Evolutionary conservation across 1,140 invertebrate species (phyloP), one percentile per base, ranked within the genome.

Genomic region (Drosophila santomea): DNA sequence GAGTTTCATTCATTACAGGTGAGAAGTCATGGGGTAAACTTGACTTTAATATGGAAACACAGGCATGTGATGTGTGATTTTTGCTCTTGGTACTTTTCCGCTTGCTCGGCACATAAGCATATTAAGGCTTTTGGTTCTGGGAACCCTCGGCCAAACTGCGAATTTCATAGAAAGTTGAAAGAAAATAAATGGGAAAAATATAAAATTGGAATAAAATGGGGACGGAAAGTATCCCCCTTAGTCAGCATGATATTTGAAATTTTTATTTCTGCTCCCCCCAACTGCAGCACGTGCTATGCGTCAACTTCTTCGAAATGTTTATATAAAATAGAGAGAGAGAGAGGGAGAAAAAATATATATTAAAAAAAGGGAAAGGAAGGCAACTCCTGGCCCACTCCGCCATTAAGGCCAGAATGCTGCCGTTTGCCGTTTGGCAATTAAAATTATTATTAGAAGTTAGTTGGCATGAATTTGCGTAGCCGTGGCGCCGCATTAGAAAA

Each of bases 361-460:
- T 39, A 39, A 39, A 56, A 63, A 35, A 67, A 67, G 17, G 44
- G 23, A 51, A 36, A 67, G 39, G 20, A 45, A 68, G 50, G 17
- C 25, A 4, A 14, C 32, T 52, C n/a, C 56, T 2, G 17, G n/a
- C 52, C 41, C 48, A 17, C 52, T 38, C 47, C 28, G 47, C n/a
- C 48, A 50, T 67, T 48, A 72, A 59, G 68, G 39, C 64, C 78
- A 82, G 57, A 86, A 60, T 69, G 78, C 82, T 74, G 74, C 55
- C 77, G 82, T 86, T 85, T 88, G 83, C 54, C 77, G 82, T 86
- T 85, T 89, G 84, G 83, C 83, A 86, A 86, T 86, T 86, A 86
- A 89, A 89, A 86, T 86, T 88, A 86, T 86, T 88, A 86, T 86
- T 89, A 83, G 77, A 86, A 86, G 84, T 86, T 86, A 86, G 83